These are phyloP conservation scores for Osmerus mordax DNA, from an alignment of 2,113 vertebrate genomes.

Conservation along the genomic window DNA sequence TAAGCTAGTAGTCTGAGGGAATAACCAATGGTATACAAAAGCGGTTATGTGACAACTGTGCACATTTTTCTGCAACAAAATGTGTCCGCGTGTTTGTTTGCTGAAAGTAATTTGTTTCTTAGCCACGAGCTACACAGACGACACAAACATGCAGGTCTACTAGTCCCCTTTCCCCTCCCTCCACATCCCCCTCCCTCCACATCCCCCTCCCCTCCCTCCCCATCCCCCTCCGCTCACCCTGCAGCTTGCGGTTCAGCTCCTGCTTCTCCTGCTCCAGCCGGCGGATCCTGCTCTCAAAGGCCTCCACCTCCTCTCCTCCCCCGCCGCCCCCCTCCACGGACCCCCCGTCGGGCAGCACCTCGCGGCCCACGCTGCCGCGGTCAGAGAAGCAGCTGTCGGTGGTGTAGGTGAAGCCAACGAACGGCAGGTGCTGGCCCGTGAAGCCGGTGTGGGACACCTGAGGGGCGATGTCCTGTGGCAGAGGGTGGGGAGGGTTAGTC, in stretches of 20 bases:
- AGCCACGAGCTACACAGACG: too few relatives aligned
- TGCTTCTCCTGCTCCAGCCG: conserved; percentile 92
- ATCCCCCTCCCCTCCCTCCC: not conserved
- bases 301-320: conserved; percentile 82
- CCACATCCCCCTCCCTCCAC: not conserved
- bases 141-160: not conserved
- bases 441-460: conserved; percentile 88
- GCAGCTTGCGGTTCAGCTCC: conserved; percentile 88
- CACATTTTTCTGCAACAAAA: too few relatives aligned
- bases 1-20: too few relatives aligned
- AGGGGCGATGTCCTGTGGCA: conserved; percentile 83
- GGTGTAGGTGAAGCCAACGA: conserved; percentile 95
- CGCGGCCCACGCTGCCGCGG: conserved; percentile 70
- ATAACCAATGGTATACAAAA: too few relatives aligned
- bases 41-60: too few relatives aligned
- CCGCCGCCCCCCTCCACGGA: conserved; percentile 59
- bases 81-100: too few relatives aligned
- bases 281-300: conserved; percentile 85
- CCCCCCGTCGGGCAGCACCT: conserved; percentile 47
- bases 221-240: conserved; percentile 70
- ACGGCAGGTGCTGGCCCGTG: conserved; percentile 91
- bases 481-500: not conserved
- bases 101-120: too few relatives aligned
- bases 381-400: conserved; percentile 93
- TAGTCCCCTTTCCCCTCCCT: not conserved